Base-by-base conservation (phyloP, 1,140 invertebrate species). In the Aricia agestis region DNA sequence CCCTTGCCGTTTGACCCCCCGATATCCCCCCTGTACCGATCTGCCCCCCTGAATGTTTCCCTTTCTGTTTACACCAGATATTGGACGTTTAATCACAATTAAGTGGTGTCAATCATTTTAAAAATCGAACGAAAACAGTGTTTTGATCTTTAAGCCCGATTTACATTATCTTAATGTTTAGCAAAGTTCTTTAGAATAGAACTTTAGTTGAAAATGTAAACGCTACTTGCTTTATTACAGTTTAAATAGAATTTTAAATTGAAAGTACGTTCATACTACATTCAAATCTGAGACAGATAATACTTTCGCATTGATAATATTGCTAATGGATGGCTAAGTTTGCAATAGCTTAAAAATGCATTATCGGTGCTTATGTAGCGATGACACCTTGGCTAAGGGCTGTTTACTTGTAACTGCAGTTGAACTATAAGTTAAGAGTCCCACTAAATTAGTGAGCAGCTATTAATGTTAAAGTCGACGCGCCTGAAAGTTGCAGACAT, bases 61-160 rank as follows among this genome's bases (percentile, higher is more conserved):
- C 59, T 25, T 52, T 63, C 59, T 63, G 19, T 63, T 25, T 63
- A 19, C 59, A 19, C 59, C 19, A 17, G 19, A 25, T 19, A 63
- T 63, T 63, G 59, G 18, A 63, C 19, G 59, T 63, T 63, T 63
- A 25, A 63, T 19, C 59, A 63, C 18, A 19, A 63, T 63, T 63
- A 63, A 63, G 7, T 11, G 59, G 10, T 63, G 59, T 63, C 59
- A 63, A 63, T 63, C 59, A 63, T 63, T 63, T 63, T 63, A 18
- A 18, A 18, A 59, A 59, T 18, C 6, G 36, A 36, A 36, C 36
- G 36, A 36, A 36, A 2, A 25, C 2, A 36, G 36, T 36, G 36
- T 36, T 36, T 36, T 2, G 36, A 5, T 36, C 36, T 36, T 25
- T 25, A 25, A 25, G 25, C 25, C 25, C 25, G 25, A 25, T 25